Evolutionary conservation across 2,113 vertebrate genomes (phyloP).

Genomic region (Nycticorax nycticorax): DNA sequence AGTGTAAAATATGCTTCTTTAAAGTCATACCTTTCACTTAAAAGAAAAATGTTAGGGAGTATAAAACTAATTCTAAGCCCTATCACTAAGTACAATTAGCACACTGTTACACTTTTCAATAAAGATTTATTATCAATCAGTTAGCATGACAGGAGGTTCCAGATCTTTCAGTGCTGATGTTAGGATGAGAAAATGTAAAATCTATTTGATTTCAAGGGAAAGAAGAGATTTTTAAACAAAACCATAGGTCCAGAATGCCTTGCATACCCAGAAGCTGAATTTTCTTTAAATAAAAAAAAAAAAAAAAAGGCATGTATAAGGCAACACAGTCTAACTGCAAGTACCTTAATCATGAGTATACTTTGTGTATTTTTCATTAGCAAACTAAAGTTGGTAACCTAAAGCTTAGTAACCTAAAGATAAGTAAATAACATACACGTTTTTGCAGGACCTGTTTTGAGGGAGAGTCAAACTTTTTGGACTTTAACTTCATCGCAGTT

Average conservation of each 20-base stretch:
- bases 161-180: background rate
- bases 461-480: background rate
- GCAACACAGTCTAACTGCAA: background rate
- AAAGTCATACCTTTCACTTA: background rate
- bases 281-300: background rate
- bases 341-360: background rate
- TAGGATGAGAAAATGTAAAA: background rate
- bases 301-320: background rate
- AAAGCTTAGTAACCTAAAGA: background rate
- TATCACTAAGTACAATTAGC: background rate
- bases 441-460: background rate
- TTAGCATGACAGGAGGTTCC: background rate
- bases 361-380: background rate
- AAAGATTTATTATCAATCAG: background rate
- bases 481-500: background rate
- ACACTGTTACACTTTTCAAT: background rate
- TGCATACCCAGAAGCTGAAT: background rate
- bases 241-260: background rate
- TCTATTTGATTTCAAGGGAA: background rate
- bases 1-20: background rate
- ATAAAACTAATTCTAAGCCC: background rate
- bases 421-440: rapidly evolving
- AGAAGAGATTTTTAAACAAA: background rate
- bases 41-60: background rate
- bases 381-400: background rate